phyloP scores from a whole-genome alignment of 2,888 invertebrate genomes.

The Cephus rjabovi region DNA sequence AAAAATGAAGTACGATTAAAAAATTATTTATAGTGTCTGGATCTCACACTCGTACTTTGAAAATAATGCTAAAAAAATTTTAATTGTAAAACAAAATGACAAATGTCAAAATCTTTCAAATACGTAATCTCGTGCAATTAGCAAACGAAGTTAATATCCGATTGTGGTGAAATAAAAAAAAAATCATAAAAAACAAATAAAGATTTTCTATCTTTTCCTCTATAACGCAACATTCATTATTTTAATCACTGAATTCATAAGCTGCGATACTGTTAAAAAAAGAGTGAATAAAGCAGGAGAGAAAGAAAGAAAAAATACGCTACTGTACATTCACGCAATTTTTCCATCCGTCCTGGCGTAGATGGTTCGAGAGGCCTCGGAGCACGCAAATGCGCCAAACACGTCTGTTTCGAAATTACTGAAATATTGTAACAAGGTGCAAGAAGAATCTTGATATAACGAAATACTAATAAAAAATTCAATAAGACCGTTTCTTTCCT shows the following conservation, averaged over 20 bases:
- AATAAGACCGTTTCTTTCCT: neutral
- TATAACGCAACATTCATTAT: neutral
- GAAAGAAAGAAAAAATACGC: neutral
- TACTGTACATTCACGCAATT: neutral
- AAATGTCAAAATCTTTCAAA: neutral
- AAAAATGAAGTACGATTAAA: neutral
- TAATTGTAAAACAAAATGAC: neutral
- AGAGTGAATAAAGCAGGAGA: neutral
- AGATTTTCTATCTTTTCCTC: neutral
- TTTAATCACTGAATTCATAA: neutral
- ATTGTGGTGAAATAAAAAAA: neutral
- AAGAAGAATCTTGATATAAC: neutral
- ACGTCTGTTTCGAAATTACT: neutral
- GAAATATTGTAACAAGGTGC: neutral
- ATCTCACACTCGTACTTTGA: neutral
- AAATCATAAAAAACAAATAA: neutral
- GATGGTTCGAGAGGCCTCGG: neutral
- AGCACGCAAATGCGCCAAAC: neutral
- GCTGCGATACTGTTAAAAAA: neutral
- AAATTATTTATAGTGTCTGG: neutral
- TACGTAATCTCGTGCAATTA: neutral
- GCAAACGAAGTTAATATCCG: neutral
- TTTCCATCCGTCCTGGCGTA: neutral
- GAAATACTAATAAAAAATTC: neutral
- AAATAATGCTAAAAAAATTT: neutral